Evolutionary conservation across 2,888 invertebrate genomes (phyloP), one percentile per base, ranked within the genome.

Genomic region (Antheraea assamensis): DNA sequence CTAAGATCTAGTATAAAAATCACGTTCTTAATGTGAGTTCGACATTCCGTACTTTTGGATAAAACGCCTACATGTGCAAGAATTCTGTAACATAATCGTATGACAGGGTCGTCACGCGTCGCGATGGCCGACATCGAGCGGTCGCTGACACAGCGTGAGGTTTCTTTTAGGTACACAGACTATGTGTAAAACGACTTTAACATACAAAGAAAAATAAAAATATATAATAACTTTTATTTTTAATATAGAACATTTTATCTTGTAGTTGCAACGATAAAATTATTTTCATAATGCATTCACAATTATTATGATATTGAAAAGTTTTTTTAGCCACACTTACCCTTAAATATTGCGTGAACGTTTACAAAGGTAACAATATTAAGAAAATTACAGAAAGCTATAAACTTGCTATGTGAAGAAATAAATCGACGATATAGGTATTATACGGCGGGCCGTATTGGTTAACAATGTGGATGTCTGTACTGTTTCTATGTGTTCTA

Each of bases 401-500:
- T 31, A 68, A 68, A 68, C 19, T 68, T 64, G 10, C 35, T 68
- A 68, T 35, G 66, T 68, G 66, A 35, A 21, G 66, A 35, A 21
- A 68, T 35, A 68, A 68, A 68, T 68, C 35, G 68, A 52, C 31
- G 21, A 68, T 68, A 35, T 31, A 68, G 19, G 35, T 68, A 58
- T 58, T 58, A 24, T 64, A 64, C 13, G 27, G 10, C 27, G 15
- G 31, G 30, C 64, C 21, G 31, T 10, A 21, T 10, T 21, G 35
- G 35, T 35, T 2, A 35, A n/a, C 30, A 31, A 30, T 13, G 30
- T 30, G 27, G 27, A 66, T 30, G 15, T 30, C 30, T 4, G 19
- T 31, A 19, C 10, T 66, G 30, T 68, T 68, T 68, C n/a, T 68
- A 35, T 3, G n/a, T 35, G 2, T 66, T 5, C 31, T 68, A 21